A percentile compares a stretch with the other conserved stretches of the same genome.
phyloP scores from a whole-genome alignment of 1,140 invertebrate species.

The Calephelis nemesis region DNA sequence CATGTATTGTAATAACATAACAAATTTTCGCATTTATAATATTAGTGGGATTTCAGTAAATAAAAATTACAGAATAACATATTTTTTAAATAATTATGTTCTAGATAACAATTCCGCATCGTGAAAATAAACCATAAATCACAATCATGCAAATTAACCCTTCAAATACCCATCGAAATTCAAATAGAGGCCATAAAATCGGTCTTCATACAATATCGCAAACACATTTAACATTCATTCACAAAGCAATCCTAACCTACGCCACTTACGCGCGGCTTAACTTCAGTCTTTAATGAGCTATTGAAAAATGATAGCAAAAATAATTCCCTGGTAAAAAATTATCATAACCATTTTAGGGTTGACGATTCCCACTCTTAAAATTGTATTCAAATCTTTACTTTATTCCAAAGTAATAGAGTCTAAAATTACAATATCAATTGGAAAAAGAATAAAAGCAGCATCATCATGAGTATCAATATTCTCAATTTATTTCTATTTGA shows the following conservation, averaged over 20 bases:
- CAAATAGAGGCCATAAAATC: slow-evolving; percentile 71
- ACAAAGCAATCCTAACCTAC: slow-evolving; percentile 51
- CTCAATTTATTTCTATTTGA: background rate
- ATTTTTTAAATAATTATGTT: background rate
- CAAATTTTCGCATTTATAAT: no score
- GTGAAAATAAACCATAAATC: slow-evolving; percentile 66
- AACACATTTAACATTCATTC: slow-evolving; percentile 40
- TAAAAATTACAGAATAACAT: background rate
- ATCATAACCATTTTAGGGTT: slow-evolving; percentile 70
- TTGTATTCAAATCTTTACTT: slow-evolving; percentile 20
- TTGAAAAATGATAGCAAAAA: slow-evolving; percentile 78
- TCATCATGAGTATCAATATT: slow-evolving; percentile 7
- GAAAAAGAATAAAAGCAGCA: background rate
- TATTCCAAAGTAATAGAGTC: slow-evolving; percentile 8
- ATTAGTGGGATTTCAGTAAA: no score
- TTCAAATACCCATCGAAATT: slow-evolving; percentile 60
- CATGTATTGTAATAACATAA: no score
- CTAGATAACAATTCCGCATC: slow-evolving; percentile 35
- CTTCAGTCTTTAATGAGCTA: slow-evolving; percentile 71
- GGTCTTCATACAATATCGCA: slow-evolving; percentile 55
- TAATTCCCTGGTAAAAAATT: slow-evolving; percentile 62
- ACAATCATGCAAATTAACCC: slow-evolving; percentile 75
- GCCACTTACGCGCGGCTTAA: slow-evolving; percentile 59
- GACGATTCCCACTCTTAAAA: slow-evolving; percentile 44
- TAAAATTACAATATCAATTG: slow-evolving; percentile 4